Base-by-base conservation (phyloP, 1,140 invertebrate species). In the Ips nitidus region DNA sequence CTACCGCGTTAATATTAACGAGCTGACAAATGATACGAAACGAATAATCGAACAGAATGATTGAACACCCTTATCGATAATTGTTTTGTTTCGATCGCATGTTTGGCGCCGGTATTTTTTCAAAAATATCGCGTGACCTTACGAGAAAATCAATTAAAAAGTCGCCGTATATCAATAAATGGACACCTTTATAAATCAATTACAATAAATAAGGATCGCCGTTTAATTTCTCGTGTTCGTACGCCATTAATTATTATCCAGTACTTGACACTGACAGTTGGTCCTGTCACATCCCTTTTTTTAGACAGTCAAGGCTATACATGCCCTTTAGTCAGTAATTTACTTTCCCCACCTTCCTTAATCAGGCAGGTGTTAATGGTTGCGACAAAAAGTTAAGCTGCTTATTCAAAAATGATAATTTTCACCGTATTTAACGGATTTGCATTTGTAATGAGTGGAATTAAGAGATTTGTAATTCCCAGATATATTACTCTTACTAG, bases 131-230 rank as follows among this genome's bases (percentile, higher is more conserved):
- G 59, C 59, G 59, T 61, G 59, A 61, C 59, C 42, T 61, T 47
- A 61, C 22, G 39, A 36, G 42, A 61, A 61, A 61, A 61, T 61
- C 59, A 61, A 61, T 61, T 61, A 61, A 61, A 61, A 61, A 61
- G 41, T 43, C 59, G 37, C 41, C 59, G 59, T 61, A 61, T 61
- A 61, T 61, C 59, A 61, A 61, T 47, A 61, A 61, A 47, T 38
- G 22, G 56, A 2, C 45, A 8, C 43, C 42, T 43, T 61, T 61
- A 61, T 61, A 61, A 61, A 61, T 61, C 59, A 47, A 61, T 61
- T 36, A 61, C 47, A 61, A 43, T 61, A 61, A 61, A 61, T 61
- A 58, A 38, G 56, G 22, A 40, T 38, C 22, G 22, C 22, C 38
- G 22, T 61, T 61, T 61, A n/a, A 45, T 43, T 61, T 61, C 42